Base-by-base conservation (phyloP, 1,140 invertebrate species). In the Nasonia vitripennis region DNA sequence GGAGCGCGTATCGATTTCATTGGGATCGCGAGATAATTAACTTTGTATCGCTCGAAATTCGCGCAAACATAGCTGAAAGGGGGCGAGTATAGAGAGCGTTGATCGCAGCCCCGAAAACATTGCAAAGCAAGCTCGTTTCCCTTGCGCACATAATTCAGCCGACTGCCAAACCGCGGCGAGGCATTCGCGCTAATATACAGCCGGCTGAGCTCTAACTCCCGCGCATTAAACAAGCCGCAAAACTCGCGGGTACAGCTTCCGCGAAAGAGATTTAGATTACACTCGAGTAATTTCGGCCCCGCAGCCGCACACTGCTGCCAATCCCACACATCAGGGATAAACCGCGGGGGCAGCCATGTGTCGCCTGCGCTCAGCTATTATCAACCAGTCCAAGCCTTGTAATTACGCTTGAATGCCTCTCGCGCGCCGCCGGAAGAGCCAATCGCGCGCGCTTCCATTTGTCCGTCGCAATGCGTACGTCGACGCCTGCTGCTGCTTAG, bases 201-300 rank as follows among this genome's bases (percentile, higher is more conserved):
- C 55, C 20, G 20, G 20, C 20, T n/a, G 17, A 62, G 55, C 55
- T 62, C 55, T 7, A 62, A 62, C 70, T 71, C 70, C 55, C 34
- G 31, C 34, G 55, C 55, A 81, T 71, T 71, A 71, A 81, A 81
- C 67, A 71, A 48, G 34, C 37, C 79, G 23, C 41, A 71, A 81
- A 62, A 62, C 55, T 62, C 55, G 11, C 70, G 73, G 17, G 80
- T 55, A 27, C 27, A 37, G 70, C 67, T 81, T 81, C 70, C 12
- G 80, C 23, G 80, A 74, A 81, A 74, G 79, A 71, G 79, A 81
- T 70, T 81, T 23, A 70, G 67, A 71, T 81, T 81, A 71, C 67
- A 48, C 67, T 70, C 79, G 5, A 20, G 62, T 48, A 81, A 81
- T 71, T 45, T n/a, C 45, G 62, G 79, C 34, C 62, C 68, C 79